These are phyloP conservation scores for Ephestia elutella DNA, from an alignment of 1,140 invertebrate species.

Conservation along the genomic window DNA sequence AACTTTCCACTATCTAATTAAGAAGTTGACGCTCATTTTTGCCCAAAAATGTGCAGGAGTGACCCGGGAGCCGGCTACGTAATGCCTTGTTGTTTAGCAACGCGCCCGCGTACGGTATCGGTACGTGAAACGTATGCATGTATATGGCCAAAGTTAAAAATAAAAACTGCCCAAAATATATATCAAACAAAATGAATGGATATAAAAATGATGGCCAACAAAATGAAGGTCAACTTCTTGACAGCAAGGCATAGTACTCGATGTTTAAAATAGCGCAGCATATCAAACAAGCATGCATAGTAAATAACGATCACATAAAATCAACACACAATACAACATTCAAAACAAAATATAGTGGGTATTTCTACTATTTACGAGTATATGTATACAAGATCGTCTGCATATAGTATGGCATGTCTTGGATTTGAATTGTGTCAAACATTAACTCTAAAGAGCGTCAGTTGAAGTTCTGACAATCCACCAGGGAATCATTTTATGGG, in stretches of 20 bases:
- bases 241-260: conserved; percentile 79
- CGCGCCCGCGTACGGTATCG: conserved; percentile 58
- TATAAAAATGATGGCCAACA: conserved; percentile 85
- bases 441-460: too few species aligned
- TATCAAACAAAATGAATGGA: conserved; percentile 72
- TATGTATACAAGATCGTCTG: too few species aligned
- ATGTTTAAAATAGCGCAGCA: conserved; percentile 69
- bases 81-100: conserved; percentile 68
- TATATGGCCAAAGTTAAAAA: conserved; percentile 69
- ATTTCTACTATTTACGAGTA: background rate
- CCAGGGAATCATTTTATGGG: too few species aligned
- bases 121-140: conserved; percentile 55
- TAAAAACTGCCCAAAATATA: conserved; percentile 66
- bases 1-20: conserved; percentile 75
- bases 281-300: conserved; percentile 69
- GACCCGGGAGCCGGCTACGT: conserved; percentile 63
- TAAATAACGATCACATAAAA: conserved; percentile 42
- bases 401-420: too few species aligned
- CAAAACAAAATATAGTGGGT: background rate
- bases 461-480: too few species aligned
- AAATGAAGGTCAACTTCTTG: conserved; percentile 95
- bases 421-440: too few species aligned
- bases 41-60: conserved; percentile 80
- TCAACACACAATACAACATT: conserved; percentile 1
- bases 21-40: conserved; percentile 98